phyloP scores from a whole-genome alignment of 2,113 vertebrate genomes.

The Colius striatus region DNA sequence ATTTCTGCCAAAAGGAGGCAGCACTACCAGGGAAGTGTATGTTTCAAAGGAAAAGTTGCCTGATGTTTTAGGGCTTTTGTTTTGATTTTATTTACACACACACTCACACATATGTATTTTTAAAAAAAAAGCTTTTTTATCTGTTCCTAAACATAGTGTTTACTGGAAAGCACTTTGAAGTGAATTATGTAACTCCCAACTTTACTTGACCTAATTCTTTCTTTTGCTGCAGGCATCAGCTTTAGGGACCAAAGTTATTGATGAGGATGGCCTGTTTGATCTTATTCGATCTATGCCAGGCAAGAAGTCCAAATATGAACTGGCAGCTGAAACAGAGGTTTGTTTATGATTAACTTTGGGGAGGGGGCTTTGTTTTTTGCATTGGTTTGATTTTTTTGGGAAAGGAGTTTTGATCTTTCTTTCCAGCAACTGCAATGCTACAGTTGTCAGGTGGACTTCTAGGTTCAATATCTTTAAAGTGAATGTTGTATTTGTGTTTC shows the following conservation, averaged over 20 bases:
- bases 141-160: neutral
- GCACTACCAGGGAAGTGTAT: neutral
- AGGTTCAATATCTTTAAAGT: neutral
- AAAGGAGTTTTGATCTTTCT: neutral
- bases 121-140: neutral
- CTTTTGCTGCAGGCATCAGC: slow-evolving; percentile 81
- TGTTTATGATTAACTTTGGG: neutral
- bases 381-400: neutral
- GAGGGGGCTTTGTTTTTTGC: neutral
- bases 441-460: neutral
- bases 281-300: slow-evolving; percentile 93
- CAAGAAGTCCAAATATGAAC: slow-evolving; percentile 95
- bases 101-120: accelerated
- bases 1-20: neutral
- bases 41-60: neutral
- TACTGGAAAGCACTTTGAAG: neutral
- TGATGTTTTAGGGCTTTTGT: neutral
- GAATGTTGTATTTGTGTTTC: neutral
- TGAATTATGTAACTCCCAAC: neutral
- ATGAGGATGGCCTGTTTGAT: slow-evolving; percentile 91
- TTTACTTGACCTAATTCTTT: slow-evolving; percentile 13
- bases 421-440: neutral
- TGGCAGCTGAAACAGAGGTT: slow-evolving; percentile 91
- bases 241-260: slow-evolving; percentile 90
- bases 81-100: neutral